Percentiles rank a stretch among this genome's conserved stretches.
Conservation (phyloP, 2,888 invertebrate genomes). For the Gortyna flavago region DNA sequence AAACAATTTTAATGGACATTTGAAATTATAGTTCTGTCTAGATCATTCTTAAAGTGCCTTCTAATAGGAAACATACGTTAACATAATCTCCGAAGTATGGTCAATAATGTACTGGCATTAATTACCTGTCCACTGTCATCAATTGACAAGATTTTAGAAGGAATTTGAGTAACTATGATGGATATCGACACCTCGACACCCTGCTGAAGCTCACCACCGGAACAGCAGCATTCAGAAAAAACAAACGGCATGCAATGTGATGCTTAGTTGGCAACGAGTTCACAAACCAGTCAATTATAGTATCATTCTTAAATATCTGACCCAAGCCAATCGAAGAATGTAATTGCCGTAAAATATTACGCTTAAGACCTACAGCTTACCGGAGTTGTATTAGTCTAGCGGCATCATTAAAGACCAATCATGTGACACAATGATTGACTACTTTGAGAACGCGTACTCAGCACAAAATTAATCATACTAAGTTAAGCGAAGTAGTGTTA, state of each 20-base stretch:
- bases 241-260: neutral
- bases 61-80: slow-evolving; percentile 12
- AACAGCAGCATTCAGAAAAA: slow-evolving; percentile 11
- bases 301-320: neutral
- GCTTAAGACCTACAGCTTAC: neutral
- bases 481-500: neutral
- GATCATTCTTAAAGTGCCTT: slow-evolving; percentile 14
- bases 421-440: neutral
- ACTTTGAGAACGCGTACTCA: neutral
- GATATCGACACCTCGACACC: neutral
- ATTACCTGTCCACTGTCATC: neutral
- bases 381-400: neutral
- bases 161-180: neutral
- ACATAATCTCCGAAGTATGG: slow-evolving; percentile 3
- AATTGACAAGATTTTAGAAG: neutral
- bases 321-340: neutral
- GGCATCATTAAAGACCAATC: neutral
- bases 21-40: slow-evolving; percentile 23
- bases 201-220: slow-evolving; percentile 3
- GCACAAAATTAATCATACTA: neutral
- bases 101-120: neutral
- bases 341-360: neutral
- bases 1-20: slow-evolving; percentile 49
- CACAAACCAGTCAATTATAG: neutral
- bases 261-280: neutral